Evolutionary conservation across 2,113 vertebrate genomes (phyloP).

Genomic region (Aythya baeri): DNA sequence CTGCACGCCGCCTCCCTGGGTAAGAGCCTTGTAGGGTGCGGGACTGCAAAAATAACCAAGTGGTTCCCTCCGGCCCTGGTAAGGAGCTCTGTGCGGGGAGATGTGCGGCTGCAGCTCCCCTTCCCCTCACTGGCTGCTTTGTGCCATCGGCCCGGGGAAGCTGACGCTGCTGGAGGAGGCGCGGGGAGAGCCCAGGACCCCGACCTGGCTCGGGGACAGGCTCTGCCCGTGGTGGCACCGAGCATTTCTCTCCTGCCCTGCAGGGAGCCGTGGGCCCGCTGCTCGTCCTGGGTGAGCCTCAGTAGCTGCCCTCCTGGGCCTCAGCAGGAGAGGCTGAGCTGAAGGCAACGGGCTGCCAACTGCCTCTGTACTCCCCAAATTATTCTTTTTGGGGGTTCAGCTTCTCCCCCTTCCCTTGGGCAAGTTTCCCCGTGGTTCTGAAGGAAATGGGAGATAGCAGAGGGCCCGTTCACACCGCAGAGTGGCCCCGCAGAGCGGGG

Average conservation of each 20-base stretch:
- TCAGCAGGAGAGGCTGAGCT: rapidly evolving
- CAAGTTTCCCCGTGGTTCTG: background rate
- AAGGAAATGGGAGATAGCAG: background rate
- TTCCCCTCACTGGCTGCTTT: rapidly evolving
- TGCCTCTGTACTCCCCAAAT: rapidly evolving
- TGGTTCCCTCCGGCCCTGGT: rapidly evolving
- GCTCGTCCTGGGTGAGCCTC: rapidly evolving
- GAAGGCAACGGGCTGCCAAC: background rate
- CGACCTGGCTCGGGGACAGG: background rate
- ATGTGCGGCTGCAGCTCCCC: background rate
- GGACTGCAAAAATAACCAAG: rapidly evolving
- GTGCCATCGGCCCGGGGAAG: too few species aligned
- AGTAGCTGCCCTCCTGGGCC: rapidly evolving
- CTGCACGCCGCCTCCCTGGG: conserved; percentile 95
- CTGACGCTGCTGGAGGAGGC: background rate
- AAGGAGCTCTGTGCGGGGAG: background rate
- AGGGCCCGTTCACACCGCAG: background rate
- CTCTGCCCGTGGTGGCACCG: background rate
- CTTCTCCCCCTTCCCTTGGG: background rate
- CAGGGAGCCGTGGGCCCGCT: rapidly evolving
- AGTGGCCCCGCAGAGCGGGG: background rate
- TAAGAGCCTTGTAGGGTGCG: conserved; percentile 30
- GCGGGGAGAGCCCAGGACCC: rapidly evolving
- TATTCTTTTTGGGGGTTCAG: background rate
- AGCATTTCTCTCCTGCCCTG: rapidly evolving